Conservation (phyloP, 2,113 vertebrate genomes). For the Bubo scandiacus region DNA sequence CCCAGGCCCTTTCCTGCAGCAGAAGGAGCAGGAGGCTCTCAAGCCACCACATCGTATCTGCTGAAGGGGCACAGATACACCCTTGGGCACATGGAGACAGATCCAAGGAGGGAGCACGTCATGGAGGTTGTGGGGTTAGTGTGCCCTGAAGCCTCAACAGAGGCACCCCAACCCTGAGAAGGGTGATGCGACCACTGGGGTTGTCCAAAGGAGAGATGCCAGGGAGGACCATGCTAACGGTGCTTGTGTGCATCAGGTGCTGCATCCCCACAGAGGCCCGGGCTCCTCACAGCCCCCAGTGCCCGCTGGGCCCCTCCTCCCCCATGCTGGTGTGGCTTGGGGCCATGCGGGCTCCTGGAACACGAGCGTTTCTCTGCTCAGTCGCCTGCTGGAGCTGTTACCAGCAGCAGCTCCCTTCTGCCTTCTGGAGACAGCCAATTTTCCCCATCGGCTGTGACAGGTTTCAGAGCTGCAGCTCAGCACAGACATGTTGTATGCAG, state of each 20-base stretch:
- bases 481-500: neutral
- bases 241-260: neutral
- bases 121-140: accelerated
- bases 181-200: neutral
- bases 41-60: accelerated
- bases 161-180: accelerated
- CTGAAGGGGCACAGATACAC: neutral
- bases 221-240: neutral
- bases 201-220: neutral
- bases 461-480: neutral
- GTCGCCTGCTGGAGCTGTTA: neutral
- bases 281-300: accelerated
- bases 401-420: neutral
- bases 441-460: neutral
- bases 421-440: neutral
- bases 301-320: neutral
- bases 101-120: neutral
- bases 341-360: accelerated
- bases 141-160: neutral
- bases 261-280: too few species aligned
- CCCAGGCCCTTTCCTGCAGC: neutral
- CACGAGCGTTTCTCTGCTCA: accelerated
- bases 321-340: accelerated
- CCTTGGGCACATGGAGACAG: too few species aligned
- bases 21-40: neutral